phyloP scores from a whole-genome alignment of 2,797 vertebrate genomes.

The Microtus agrestis region DNA sequence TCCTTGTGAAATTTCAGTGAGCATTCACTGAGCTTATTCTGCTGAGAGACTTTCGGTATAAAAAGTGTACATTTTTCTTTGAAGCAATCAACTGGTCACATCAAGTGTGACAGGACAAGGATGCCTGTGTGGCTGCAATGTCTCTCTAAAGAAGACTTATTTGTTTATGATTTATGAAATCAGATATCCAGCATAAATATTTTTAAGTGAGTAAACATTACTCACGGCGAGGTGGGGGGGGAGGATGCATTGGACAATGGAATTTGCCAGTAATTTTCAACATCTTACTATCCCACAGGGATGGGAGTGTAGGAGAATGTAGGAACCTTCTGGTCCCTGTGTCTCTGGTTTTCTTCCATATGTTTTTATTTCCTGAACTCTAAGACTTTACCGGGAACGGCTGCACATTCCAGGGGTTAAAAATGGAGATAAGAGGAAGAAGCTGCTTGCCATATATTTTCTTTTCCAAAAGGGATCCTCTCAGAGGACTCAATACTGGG shows the following conservation, averaged over 20 bases:
- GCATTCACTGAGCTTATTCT: constrained; percentile 40
- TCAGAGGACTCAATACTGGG: constrained; percentile 54
- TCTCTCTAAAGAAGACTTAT: constrained; percentile 52
- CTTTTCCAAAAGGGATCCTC: constrained; percentile 39
- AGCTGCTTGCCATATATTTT: constrained; percentile 1
- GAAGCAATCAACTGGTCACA: constrained; percentile 66
- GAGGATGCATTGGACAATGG: constrained; percentile 28
- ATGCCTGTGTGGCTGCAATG: constrained; percentile 24
- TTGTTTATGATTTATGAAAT: constrained; percentile 16
- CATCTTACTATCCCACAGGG: constrained; percentile 1
- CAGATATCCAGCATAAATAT: not conserved
- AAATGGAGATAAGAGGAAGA: constrained; percentile 31
- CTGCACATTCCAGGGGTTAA: constrained; percentile 68
- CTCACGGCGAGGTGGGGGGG: not conserved
- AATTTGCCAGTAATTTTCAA: constrained; percentile 58
- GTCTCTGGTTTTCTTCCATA: constrained; percentile 48
- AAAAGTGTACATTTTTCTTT: constrained; percentile 47
- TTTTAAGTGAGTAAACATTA: constrained; percentile 62
- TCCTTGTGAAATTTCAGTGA: constrained; percentile 65
- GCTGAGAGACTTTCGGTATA: constrained; percentile 42
- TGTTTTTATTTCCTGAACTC: constrained; percentile 36
- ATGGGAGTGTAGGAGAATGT: constrained; percentile 16
- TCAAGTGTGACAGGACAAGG: constrained; percentile 50
- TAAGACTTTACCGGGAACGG: constrained; percentile 29
- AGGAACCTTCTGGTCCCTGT: constrained; percentile 31